These are phyloP conservation scores for Prunella strophiata DNA, from an alignment of 2,797 vertebrate species.

Conservation along the genomic window DNA sequence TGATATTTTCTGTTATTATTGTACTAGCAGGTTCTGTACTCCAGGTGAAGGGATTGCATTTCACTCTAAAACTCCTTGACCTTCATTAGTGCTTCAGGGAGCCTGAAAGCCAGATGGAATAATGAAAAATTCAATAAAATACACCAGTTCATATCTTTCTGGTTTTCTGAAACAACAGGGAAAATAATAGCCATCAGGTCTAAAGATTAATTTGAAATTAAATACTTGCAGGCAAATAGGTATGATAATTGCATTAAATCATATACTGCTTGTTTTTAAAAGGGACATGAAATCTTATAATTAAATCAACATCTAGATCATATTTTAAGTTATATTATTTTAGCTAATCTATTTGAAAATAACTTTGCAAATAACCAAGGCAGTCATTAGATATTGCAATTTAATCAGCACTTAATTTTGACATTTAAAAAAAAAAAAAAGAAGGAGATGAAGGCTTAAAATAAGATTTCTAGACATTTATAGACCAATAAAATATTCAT, in stretches of 20 bases:
- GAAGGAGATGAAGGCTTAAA: neutral
- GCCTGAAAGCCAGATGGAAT: slow-evolving; percentile 3
- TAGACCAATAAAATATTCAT: neutral
- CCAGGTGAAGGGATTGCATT: slow-evolving; percentile 28
- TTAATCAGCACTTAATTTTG: neutral
- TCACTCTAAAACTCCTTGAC: slow-evolving; percentile 34
- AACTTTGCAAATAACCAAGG: neutral
- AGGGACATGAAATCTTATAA: neutral
- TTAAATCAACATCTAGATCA: slow-evolving; percentile 5
- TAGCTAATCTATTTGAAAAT: neutral
- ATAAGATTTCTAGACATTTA: neutral
- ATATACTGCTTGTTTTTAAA: slow-evolving; percentile 6
- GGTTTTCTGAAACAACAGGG: slow-evolving; percentile 31
- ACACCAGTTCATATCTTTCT: slow-evolving; percentile 12
- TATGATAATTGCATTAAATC: neutral
- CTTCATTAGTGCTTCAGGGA: slow-evolving; percentile 59
- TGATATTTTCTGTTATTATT: neutral
- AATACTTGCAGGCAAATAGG: slow-evolving; percentile 45
- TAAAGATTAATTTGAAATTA: slow-evolving; percentile 40
- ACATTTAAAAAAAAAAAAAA: neutral
- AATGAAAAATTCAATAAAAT: slow-evolving; percentile 48
- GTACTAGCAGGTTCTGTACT: neutral
- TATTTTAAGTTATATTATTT: neutral
- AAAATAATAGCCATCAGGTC: slow-evolving; percentile 5
- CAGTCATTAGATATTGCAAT: neutral